Conservation (phyloP, 2,113 vertebrate species). For the Apteryx owenii region DNA sequence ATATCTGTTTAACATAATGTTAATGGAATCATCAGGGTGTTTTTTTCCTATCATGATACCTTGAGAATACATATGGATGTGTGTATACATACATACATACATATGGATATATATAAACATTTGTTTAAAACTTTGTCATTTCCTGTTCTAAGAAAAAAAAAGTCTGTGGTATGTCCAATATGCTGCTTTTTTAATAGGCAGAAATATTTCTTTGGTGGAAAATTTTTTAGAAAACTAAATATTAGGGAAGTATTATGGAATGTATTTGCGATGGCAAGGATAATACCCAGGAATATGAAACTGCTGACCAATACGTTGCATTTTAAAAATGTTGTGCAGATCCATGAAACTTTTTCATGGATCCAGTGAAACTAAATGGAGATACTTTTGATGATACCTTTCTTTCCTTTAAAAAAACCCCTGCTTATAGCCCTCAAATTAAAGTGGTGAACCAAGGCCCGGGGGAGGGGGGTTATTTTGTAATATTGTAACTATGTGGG, state of each 20-base stretch:
- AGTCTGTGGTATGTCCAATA: neutral
- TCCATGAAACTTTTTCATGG: neutral
- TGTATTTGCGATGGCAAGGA: constrained; percentile 34
- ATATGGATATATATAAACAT: neutral
- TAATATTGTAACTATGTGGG: rapidly evolving
- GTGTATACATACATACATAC: neutral
- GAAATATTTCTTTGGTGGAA: constrained; percentile 43
- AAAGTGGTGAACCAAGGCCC: rapidly evolving
- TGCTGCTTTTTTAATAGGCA: neutral
- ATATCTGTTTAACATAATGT: neutral
- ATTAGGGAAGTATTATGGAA: constrained; percentile 30
- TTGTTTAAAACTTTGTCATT: neutral
- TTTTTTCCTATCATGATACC: neutral
- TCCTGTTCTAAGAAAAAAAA: neutral
- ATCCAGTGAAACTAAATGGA: neutral
- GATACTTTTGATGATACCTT: neutral
- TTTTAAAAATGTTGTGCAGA: neutral
- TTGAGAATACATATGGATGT: neutral
- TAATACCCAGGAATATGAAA: neutral
- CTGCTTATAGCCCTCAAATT: neutral
- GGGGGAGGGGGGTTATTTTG: neutral
- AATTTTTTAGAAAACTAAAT: constrained; percentile 50
- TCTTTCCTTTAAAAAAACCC: neutral
- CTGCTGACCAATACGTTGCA: neutral
- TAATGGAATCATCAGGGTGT: neutral